phyloP scores from a whole-genome alignment of 2,888 invertebrate genomes.

The Sabatieria punctata region DNA sequence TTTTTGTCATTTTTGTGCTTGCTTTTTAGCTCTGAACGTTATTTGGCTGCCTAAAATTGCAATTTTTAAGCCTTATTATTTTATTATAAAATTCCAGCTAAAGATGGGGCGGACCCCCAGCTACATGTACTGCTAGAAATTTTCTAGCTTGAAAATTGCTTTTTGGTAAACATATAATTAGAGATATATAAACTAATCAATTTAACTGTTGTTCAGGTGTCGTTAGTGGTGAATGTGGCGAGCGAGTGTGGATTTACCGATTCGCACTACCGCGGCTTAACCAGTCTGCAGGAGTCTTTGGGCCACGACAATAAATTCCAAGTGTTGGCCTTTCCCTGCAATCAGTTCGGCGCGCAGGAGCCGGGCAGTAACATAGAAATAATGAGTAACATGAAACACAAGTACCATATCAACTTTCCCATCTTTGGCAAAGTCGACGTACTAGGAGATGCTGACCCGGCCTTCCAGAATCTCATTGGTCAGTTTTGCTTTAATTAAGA shows the following conservation, averaged over 20 bases:
- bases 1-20: no score
- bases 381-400: slow-evolving; percentile 26
- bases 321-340: slow-evolving; percentile 40
- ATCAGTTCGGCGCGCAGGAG: slow-evolving; percentile 42
- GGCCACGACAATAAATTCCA: slow-evolving; percentile 26
- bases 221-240: slow-evolving; percentile 40
- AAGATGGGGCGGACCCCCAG: no score
- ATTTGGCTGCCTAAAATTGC: no score
- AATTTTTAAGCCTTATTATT: no score
- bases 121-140: no score
- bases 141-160: no score
- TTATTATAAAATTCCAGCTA: no score
- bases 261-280: slow-evolving; percentile 35
- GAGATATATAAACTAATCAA: no score
- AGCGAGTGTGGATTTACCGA: slow-evolving; percentile 41
- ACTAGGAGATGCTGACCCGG: slow-evolving; percentile 10
- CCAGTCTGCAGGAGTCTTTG: slow-evolving; percentile 34
- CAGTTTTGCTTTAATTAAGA: neutral
- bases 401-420: slow-evolving; percentile 35
- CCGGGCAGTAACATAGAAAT: slow-evolving; percentile 36
- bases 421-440: slow-evolving; percentile 38
- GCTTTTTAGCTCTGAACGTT: no score
- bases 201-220: slow-evolving; percentile 29
- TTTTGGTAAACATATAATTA: no score
- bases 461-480: slow-evolving; percentile 5